Percentiles rank a stretch among this genome's conserved stretches.
Evolutionary conservation across 1,140 invertebrate species (phyloP).

Genomic region (Pseudomyrmex sp.): DNA sequence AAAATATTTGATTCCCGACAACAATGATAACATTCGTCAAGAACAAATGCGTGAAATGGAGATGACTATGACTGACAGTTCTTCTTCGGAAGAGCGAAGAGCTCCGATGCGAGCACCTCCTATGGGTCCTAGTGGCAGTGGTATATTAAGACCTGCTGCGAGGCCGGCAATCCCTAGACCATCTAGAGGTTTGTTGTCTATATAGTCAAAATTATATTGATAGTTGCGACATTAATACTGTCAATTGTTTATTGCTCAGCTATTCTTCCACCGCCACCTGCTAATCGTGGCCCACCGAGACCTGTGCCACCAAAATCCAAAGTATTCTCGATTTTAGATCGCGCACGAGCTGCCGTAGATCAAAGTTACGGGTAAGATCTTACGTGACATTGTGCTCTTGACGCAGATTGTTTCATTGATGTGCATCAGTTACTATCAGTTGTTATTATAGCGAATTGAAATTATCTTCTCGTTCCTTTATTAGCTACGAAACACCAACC

Average conservation of each 20-base stretch:
- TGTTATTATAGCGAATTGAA: neutral
- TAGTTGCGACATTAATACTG: no score
- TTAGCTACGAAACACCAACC: conserved; percentile 76
- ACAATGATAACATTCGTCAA: conserved; percentile 92
- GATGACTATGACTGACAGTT: conserved; percentile 82
- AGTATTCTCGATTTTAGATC: conserved; percentile 93
- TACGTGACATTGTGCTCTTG: neutral
- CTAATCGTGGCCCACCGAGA: conserved; percentile 83
- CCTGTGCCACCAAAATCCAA: conserved; percentile 90
- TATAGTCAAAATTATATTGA: neutral
- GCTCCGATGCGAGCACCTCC: conserved; percentile 73
- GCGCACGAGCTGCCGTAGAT: conserved; percentile 92
- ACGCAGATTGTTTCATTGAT: neutral
- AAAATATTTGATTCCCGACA: conserved; percentile 90
- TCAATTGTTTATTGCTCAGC: conserved; percentile 61
- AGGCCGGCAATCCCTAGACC: conserved; percentile 78
- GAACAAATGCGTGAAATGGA: conserved; percentile 92
- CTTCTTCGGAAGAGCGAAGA: conserved; percentile 76
- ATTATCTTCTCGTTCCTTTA: neutral
- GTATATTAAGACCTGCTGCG: conserved; percentile 78
- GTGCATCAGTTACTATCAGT: neutral
- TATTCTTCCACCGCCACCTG: conserved; percentile 81
- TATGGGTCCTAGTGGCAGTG: conserved; percentile 71
- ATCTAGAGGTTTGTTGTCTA: conserved; percentile 68
- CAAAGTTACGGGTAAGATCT: conserved; percentile 87